Evolutionary conservation across 1,140 invertebrate genomes (phyloP).

Genomic region (Euura saliciscinereae): DNA sequence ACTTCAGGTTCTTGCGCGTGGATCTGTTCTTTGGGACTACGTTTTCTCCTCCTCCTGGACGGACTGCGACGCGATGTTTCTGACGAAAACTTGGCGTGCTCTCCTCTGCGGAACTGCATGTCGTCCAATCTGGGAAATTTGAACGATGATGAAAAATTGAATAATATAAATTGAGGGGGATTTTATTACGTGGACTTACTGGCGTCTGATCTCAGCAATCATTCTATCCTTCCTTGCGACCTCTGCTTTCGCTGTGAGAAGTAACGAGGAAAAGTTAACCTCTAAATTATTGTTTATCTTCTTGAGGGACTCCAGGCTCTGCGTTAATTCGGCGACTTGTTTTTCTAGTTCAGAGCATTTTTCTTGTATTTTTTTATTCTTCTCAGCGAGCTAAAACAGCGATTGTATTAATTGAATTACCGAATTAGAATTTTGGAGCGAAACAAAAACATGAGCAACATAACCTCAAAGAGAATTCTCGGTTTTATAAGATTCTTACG

Average conservation of each 20-base stretch:
- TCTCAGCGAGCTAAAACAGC: neutral
- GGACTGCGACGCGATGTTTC: neutral
- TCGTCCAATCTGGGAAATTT: conserved; percentile 41
- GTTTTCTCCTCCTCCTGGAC: neutral
- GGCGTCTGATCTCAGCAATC: conserved; percentile 49
- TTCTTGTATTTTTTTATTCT: conserved; percentile 19
- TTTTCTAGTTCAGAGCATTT: conserved; percentile 32
- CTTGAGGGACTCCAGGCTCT: conserved; percentile 29
- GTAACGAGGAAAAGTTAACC: conserved; percentile 53
- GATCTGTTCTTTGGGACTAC: neutral
- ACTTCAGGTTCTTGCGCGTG: neutral
- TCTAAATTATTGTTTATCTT: conserved; percentile 41
- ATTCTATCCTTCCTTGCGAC: conserved; percentile 55
- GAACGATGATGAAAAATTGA: neutral
- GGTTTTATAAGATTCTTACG: conserved; percentile 21
- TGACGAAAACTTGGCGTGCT: neutral
- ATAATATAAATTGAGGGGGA: neutral
- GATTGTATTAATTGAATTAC: neutral
- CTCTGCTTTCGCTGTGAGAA: conserved; percentile 58
- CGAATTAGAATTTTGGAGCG: conserved; percentile 1
- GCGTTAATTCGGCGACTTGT: conserved; percentile 25
- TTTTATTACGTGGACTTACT: conserved; percentile 36
- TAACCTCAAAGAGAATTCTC: conserved; percentile 13
- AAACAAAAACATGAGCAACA: neutral
- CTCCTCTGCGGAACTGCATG: conserved; percentile 35